Percentiles rank a stretch among this genome's conserved stretches.
These are phyloP conservation scores for Abramis brama DNA, from an alignment of 2,113 vertebrate genomes.

Conservation along the genomic window DNA sequence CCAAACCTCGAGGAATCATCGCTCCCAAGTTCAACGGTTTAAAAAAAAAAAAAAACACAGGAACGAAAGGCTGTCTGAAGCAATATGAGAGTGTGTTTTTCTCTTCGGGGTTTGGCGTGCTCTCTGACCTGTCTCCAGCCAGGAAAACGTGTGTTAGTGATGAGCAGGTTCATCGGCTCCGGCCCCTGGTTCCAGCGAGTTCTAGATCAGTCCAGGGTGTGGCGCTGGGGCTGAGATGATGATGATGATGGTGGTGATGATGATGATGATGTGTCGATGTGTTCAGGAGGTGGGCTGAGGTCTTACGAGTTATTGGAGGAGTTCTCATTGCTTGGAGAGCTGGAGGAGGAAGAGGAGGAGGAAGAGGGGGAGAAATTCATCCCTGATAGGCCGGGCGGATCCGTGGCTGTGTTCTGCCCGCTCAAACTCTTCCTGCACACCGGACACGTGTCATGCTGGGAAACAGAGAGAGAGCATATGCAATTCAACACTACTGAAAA, in stretches of 20 bases:
- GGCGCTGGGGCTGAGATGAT: background rate
- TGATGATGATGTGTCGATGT: background rate
- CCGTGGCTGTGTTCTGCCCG: slow-evolving; percentile 96
- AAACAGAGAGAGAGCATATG: slow-evolving; percentile 27
- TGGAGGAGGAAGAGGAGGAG: slow-evolving; percentile 86
- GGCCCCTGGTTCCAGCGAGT: background rate
- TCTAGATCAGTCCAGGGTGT: background rate
- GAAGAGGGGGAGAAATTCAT: slow-evolving; percentile 93
- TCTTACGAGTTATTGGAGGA: slow-evolving; percentile 88
- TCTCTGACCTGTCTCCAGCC: background rate
- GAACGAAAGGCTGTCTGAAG: background rate
- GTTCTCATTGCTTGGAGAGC: slow-evolving; percentile 89
- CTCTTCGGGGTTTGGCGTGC: background rate
- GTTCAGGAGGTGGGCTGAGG: slow-evolving; percentile 34
- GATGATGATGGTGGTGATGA: background rate
- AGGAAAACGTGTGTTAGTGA: background rate
- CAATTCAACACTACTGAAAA: background rate
- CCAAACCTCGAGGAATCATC: slow-evolving; percentile 19
- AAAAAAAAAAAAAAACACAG: slow-evolving; percentile 23
- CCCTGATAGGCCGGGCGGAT: slow-evolving; percentile 89
- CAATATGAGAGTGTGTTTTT: background rate
- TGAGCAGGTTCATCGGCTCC: background rate
- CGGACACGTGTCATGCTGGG: slow-evolving; percentile 94
- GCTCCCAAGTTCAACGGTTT: slow-evolving; percentile 26
- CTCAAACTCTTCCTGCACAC: slow-evolving; percentile 97